These are phyloP conservation scores for Pseudomyrmex gracilis DNA, from an alignment of 1,140 invertebrate species.

Conservation along the genomic window DNA sequence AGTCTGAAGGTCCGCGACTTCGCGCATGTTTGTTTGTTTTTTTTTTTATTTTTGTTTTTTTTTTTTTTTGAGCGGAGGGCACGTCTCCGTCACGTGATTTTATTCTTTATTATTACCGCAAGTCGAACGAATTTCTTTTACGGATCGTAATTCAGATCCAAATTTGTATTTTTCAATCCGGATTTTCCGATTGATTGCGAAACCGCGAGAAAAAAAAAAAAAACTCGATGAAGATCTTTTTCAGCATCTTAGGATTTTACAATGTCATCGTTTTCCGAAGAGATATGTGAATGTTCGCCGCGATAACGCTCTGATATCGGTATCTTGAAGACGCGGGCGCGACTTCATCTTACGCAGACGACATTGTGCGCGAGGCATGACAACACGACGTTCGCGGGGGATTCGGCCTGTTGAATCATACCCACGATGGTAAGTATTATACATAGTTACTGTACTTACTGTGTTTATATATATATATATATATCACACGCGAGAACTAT, in stretches of 20 bases:
- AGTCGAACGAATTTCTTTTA: neutral
- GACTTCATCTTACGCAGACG: conserved; percentile 24
- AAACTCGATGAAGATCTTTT: neutral
- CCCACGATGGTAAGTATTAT: conserved; percentile 67
- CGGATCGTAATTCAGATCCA: neutral
- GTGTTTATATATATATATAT: conserved; percentile 2
- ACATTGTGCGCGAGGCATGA: conserved; percentile 25
- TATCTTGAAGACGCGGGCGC: conserved; percentile 65
- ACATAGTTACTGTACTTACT: conserved; percentile 5
- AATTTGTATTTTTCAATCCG: neutral
- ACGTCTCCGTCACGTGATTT: neutral
- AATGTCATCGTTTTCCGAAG: conserved; percentile 51
- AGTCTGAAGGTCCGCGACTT: neutral
- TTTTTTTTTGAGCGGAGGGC: neutral
- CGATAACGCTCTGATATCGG: conserved; percentile 71
- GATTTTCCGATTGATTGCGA: neutral
- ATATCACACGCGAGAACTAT: conserved; percentile 4
- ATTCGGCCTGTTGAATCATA: conserved; percentile 30
- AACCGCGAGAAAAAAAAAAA: neutral
- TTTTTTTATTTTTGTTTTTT: no score
- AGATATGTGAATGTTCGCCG: conserved; percentile 60
- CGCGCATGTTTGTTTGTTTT: neutral
- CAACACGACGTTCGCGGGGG: conserved; percentile 23
- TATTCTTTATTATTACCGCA: neutral
- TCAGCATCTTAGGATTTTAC: conserved; percentile 14